A percentile compares a stretch with the other conserved stretches of the same genome.
phyloP scores from a whole-genome alignment of 1,140 invertebrate species.

The Halyomorpha halys region DNA sequence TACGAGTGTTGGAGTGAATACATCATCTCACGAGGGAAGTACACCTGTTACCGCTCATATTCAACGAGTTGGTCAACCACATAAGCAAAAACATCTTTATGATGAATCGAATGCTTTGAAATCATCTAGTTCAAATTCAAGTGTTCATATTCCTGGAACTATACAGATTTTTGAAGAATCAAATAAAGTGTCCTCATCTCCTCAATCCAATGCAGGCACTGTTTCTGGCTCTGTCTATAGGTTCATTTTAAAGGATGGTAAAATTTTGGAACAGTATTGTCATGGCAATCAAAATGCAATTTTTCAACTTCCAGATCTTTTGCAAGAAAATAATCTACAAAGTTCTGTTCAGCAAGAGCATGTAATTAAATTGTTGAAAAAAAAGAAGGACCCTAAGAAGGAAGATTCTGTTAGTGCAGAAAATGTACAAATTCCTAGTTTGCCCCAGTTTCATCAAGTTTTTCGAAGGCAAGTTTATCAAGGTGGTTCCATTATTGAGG shows the following conservation, averaged over 20 bases:
- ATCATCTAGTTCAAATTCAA: slow-evolving; percentile 5
- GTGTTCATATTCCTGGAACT: background rate
- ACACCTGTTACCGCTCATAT: slow-evolving; percentile 37
- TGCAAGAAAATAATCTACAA: background rate
- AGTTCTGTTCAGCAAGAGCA: slow-evolving; percentile 16
- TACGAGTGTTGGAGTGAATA: background rate
- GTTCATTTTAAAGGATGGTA: slow-evolving; percentile 25
- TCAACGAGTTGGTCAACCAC: slow-evolving; percentile 38
- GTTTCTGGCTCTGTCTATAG: slow-evolving; percentile 19
- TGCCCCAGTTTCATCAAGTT: slow-evolving; percentile 69
- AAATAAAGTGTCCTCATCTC: background rate
- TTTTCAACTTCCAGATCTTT: background rate
- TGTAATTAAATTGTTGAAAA: slow-evolving; percentile 22
- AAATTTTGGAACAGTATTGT: slow-evolving; percentile 24
- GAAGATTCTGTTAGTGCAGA: slow-evolving; percentile 24
- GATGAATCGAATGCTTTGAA: background rate
- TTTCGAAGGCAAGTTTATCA: slow-evolving; percentile 52
- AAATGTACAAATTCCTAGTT: slow-evolving; percentile 30
- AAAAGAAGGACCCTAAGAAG: slow-evolving; percentile 25
- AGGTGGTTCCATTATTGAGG: slow-evolving; percentile 21
- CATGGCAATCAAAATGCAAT: slow-evolving; percentile 12
- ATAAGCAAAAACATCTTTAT: slow-evolving; percentile 20
- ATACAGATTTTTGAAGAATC: slow-evolving; percentile 16
- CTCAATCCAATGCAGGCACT: background rate
- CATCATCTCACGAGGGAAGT: slow-evolving; percentile 23